Base-by-base conservation (phyloP, 1,140 invertebrate species). In the Euwallacea fornicatus region DNA sequence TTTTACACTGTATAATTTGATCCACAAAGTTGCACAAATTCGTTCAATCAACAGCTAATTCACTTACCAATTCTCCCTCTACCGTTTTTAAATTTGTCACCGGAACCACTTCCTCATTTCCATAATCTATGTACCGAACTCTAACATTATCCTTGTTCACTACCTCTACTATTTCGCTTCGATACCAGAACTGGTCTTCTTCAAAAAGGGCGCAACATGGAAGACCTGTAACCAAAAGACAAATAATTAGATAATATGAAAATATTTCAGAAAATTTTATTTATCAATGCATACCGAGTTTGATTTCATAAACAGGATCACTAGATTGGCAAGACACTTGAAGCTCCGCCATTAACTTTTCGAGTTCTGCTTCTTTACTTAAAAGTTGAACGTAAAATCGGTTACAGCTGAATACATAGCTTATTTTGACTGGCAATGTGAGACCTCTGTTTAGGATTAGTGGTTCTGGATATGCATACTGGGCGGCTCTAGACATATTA, bases 41-140 rank as follows among this genome's bases (percentile, higher is more conserved):
- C 0, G 9, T 50, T 50, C 0, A 13, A 11, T 50, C 11, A 50
- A 42, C 11, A 58, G 9, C 33, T 59, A 13, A 8, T 0, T 13
- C 46, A 50, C 54, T 47, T 50, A 72, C 71, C 71, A 72, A 63
- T 66, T 90, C 85, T 7, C 86, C 83, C 33, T 85, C 85, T 10
- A 93, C 90, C 6, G 81, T 81, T 71, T 88, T 87, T 10, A 94
- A 79, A 33, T 86, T 78, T 13, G 82, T 80, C 0, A 83, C 76
- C 9, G 84, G 77, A 9, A 91, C 84, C 55, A 83, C 84, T 77
- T 91, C 89, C 76, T 91, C 88, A 78, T 93, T 93, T 0, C 92
- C 93, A 84, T 90, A 93, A 81, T 95, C 93, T 0, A 94, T 88
- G 81, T 92, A 92, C 7, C 84, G 82, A 0, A 92, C 87, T 47